Evolutionary conservation across 37 sponge, comb jelly and placozoan species (phyloP).

Genomic region (Eunapius fragilis): DNA sequence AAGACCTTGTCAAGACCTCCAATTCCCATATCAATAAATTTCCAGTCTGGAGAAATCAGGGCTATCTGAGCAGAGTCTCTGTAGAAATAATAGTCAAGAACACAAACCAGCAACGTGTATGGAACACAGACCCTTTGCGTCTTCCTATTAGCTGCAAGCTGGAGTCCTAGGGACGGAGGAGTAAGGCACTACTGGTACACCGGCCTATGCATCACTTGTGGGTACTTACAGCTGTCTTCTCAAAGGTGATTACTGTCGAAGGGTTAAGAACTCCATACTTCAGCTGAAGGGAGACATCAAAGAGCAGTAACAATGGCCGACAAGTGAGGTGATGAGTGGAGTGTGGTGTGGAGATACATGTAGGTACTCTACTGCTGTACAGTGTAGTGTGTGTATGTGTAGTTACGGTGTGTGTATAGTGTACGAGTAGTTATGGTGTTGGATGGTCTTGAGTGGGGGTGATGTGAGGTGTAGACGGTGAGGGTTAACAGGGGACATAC

Average conservation of each 20-base stretch:
- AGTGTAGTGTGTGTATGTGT: no score
- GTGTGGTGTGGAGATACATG: not conserved
- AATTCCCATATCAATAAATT: slow-evolving; percentile 97
- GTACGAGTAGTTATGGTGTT: no score
- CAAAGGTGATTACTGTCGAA: slow-evolving; percentile 64
- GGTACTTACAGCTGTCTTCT: slow-evolving; percentile 55
- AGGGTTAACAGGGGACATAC: not conserved
- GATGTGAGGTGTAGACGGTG: not conserved
- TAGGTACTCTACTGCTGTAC: no score
- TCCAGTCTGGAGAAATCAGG: slow-evolving; percentile 97
- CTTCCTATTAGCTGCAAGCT: slow-evolving; percentile 73
- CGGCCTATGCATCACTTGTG: not conserved
- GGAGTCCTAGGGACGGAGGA: slow-evolving; percentile 40
- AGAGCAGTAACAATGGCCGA: not conserved
- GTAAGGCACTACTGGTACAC: not conserved
- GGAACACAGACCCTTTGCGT: slow-evolving; percentile 26
- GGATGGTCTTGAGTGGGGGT: no score
- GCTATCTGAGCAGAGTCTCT: slow-evolving; percentile 56
- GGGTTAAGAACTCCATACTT: slow-evolving; percentile 35
- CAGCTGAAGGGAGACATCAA: slow-evolving; percentile 4
- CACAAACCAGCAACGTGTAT: not conserved
- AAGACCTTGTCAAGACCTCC: slow-evolving; percentile 95
- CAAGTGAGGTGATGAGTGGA: not conserved
- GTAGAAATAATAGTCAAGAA: not conserved
- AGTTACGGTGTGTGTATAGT: no score